Evolutionary conservation across 2,797 vertebrate genomes (phyloP), one percentile per base, ranked within the genome.

Genomic region (Eleutherodactylus coqui): DNA sequence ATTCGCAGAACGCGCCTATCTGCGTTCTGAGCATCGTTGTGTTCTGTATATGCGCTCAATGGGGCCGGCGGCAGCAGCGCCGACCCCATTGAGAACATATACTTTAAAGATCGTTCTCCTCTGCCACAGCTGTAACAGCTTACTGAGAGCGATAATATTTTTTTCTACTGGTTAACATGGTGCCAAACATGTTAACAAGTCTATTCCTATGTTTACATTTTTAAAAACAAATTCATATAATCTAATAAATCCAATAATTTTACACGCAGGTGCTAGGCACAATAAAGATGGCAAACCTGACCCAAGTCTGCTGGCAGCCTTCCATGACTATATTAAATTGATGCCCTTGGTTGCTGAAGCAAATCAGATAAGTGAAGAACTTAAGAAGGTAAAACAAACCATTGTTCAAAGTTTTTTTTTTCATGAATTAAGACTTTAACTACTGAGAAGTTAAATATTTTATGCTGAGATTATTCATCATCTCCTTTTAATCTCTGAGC

Each of bases 361-460:
- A 73, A 97, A 97, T 89, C 96, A 97, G 90, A 97, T 98, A 95
- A 97, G 96, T 49, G 91, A 96, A 87, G 97, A 97, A 82, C 92
- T 97, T 19, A 92, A 90, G 79, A 97, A 97, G 94, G 97, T 96
- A 75, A 84, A 36, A 34, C 10, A 34, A 32, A 27, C 16, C 3
- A n/a, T 5, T 29, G 45, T 38, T 38, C 34, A 38, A 38, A 41
- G 4, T 21, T 24, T 41, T 72, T 72, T 6, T 13, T 41, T 43
- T 16, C n/a, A n/a, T 32, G 29, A 1, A n/a, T 41, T 41, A 41
- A 14, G 16, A 13, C 14, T 64, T 62, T 62, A 29, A 13, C 16
- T 32, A n/a, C n/a, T n/a, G n/a, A n/a, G n/a, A n/a, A n/a, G n/a
- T n/a, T n/a, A n/a, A n/a, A n/a, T n/a, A n/a, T n/a, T n/a, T n/a